phyloP scores from a whole-genome alignment of 1,140 invertebrate genomes.

The Planococcus citri region DNA sequence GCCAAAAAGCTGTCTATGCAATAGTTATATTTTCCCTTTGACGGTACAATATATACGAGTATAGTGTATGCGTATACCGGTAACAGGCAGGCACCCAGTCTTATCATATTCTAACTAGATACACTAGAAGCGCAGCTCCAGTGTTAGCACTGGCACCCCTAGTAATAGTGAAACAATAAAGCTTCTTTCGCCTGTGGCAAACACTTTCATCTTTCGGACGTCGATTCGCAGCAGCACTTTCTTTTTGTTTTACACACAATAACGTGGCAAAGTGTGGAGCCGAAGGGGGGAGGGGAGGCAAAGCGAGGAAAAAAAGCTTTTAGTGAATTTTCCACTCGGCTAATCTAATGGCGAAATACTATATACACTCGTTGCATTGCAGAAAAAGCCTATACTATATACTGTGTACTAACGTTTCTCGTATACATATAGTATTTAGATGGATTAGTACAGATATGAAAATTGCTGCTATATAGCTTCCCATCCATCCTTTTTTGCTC shows the following conservation, averaged over 20 bases:
- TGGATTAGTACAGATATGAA: not conserved
- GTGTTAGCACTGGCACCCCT: not conserved
- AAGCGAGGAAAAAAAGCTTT: constrained; percentile 2
- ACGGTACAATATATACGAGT: not conserved
- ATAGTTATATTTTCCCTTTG: not conserved
- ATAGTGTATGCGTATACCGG: too few relatives aligned
- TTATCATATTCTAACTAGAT: constrained; percentile 4
- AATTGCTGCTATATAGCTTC: not conserved
- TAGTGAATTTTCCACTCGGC: not conserved
- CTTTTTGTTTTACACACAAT: not conserved
- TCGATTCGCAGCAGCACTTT: not conserved
- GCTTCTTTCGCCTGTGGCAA: not conserved
- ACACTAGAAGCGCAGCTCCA: too few relatives aligned
- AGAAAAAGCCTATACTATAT: too few relatives aligned
- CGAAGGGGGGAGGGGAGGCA: too few relatives aligned
- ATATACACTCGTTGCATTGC: too few relatives aligned
- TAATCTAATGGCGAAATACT: constrained; percentile 7
- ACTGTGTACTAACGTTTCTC: too few relatives aligned
- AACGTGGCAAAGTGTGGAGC: too few relatives aligned
- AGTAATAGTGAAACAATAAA: not conserved
- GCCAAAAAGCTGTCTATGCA: not conserved
- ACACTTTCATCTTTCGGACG: constrained; percentile 4
- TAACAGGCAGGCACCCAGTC: not conserved
- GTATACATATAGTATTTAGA: not conserved
- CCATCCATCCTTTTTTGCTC: too few relatives aligned